A percentile compares a stretch with the other conserved stretches of the same genome.
Conservation (phyloP, 2,113 vertebrate genomes). For the Paramisgurnus dabryanus region DNA sequence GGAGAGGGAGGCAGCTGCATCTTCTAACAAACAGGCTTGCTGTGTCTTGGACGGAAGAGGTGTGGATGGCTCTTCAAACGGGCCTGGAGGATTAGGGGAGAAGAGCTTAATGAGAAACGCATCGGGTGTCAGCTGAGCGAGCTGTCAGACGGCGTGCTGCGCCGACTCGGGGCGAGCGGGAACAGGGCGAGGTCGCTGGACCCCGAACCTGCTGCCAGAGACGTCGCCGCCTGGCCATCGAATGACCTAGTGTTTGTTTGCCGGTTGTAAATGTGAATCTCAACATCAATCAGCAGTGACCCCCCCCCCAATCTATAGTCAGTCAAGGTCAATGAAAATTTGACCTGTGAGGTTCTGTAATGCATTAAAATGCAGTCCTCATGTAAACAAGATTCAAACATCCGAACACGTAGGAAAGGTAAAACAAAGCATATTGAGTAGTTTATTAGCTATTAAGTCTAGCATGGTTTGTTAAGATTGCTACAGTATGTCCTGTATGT, state of each 20-base stretch:
- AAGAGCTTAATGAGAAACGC: conserved; percentile 68
- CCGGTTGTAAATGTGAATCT: conserved; percentile 35
- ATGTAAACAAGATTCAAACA: background rate
- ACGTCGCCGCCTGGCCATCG: background rate
- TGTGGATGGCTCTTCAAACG: conserved; percentile 69
- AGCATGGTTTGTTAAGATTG: background rate
- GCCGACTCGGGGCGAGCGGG: conserved; percentile 1
- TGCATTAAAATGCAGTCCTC: background rate
- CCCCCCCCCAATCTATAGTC: conserved; percentile 19
- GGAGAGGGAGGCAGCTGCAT: conserved; percentile 55
- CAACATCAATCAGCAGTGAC: conserved; percentile 39
- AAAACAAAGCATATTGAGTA: background rate
- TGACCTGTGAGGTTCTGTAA: background rate
- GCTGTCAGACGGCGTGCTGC: conserved; percentile 58
- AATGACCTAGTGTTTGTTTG: conserved; percentile 32
- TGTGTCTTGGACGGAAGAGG: conserved; percentile 63
- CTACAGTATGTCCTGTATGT: too few species aligned
- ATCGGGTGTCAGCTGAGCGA: conserved; percentile 64
- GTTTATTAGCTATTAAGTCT: background rate
- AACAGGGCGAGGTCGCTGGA: background rate
- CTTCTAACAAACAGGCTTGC: conserved; percentile 67
- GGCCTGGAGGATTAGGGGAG: conserved; percentile 68
- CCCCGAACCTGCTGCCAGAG: conserved; percentile 6
- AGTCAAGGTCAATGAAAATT: conserved; percentile 16
- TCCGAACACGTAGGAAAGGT: background rate